Evolutionary conservation across 1,140 invertebrate genomes (phyloP).

Genomic region (Coenobita brevimanus): DNA sequence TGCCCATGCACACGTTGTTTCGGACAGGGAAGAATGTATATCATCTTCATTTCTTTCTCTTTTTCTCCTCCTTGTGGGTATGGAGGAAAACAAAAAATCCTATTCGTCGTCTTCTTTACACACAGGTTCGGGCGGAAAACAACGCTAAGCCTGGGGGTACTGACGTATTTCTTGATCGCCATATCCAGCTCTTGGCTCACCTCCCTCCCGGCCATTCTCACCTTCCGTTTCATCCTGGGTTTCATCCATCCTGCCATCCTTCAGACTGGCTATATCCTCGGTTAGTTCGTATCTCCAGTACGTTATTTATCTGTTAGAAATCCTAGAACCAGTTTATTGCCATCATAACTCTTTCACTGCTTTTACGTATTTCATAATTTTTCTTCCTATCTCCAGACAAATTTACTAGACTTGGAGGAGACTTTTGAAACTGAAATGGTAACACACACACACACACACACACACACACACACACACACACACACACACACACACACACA

Average conservation of each 20-base stretch:
- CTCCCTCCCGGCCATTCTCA: slow-evolving; percentile 5
- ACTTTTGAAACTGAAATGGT: no score
- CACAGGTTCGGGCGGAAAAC: slow-evolving; percentile 37
- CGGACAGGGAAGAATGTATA: not conserved
- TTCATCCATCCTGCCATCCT: not conserved
- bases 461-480: no score
- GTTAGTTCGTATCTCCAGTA: no score
- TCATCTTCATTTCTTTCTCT: not conserved
- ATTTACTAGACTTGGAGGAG: no score
- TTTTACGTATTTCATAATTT: no score
- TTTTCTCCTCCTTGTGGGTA: not conserved
- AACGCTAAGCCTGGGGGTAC: slow-evolving; percentile 8
- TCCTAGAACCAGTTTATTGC: no score
- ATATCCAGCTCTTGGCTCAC: slow-evolving; percentile 5
- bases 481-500: no score
- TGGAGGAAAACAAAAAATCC: not conserved
- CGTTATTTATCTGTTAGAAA: no score
- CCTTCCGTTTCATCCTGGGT: slow-evolving; percentile 23
- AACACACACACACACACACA: no score
- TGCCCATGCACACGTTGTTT: no score
- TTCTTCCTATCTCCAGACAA: no score
- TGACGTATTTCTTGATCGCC: slow-evolving; percentile 1
- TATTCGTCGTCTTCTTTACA: not conserved
- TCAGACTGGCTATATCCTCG: slow-evolving; percentile 38
- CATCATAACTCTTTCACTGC: no score